A percentile compares a stretch with the other conserved stretches of the same genome.
phyloP scores from a whole-genome alignment of 2,888 invertebrate species.

The Eupithecia centaureata region DNA sequence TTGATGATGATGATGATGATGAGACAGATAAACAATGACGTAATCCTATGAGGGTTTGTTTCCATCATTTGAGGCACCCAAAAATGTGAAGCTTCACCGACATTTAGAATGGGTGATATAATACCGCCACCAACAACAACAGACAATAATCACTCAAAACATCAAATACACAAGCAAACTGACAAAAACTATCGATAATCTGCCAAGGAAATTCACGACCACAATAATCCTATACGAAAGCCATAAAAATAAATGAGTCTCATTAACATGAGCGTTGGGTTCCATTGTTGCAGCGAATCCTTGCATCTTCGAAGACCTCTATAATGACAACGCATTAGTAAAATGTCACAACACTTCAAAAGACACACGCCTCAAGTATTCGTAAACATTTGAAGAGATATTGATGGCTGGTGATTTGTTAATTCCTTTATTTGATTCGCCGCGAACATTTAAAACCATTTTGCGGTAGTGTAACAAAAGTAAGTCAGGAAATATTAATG shows the following conservation, averaged over 20 bases:
- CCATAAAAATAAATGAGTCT: constrained; percentile 79
- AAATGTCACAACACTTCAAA: constrained; percentile 83
- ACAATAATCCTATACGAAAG: constrained; percentile 77
- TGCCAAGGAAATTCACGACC: constrained; percentile 67
- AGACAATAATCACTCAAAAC: constrained; percentile 33
- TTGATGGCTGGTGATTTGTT: constrained; percentile 79
- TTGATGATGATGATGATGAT: too few relatives aligned
- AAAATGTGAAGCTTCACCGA: not conserved
- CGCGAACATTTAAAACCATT: constrained; percentile 68
- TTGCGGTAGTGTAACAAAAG: constrained; percentile 65
- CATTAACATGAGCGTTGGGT: constrained; percentile 72
- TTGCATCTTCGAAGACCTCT: constrained; percentile 65
- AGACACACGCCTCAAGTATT: constrained; percentile 66
- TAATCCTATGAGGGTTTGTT: not conserved
- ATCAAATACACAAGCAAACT: constrained; percentile 35
- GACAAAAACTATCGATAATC: constrained; percentile 66
- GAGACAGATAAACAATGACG: not conserved
- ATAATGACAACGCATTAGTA: constrained; percentile 80
- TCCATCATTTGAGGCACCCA: not conserved
- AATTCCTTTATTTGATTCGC: constrained; percentile 67
- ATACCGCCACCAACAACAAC: constrained; percentile 18
- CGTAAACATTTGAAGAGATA: constrained; percentile 66
- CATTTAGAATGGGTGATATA: not conserved
- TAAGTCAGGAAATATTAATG: constrained; percentile 57
- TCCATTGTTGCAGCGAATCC: constrained; percentile 62